Evolutionary conservation across 2,113 vertebrate genomes (phyloP), one percentile per base, ranked within the genome.

Genomic region (Ophthalmolycus amberensis): DNA sequence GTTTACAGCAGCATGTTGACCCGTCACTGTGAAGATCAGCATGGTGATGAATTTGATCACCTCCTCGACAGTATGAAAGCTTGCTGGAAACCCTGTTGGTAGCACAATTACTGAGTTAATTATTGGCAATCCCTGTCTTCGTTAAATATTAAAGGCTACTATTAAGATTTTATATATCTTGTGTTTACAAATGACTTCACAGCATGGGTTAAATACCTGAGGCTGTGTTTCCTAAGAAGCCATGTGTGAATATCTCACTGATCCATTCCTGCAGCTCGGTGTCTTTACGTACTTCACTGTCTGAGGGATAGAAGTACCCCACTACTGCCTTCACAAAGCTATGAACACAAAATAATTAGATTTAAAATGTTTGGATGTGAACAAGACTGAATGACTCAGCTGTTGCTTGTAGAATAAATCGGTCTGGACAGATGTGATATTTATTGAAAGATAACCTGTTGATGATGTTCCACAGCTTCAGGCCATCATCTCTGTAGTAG

Each of bases 251-350:
- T 91, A 92, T 96, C 76, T 97, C 96, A 40, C 80, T 77, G 70
- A 96, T 94, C 96, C 96, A 97, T 10, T 84, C 91, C 87, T 96
- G 96, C 52, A 96, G 83, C 86, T 97, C 96, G 0, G 70, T 68
- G 87, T 97, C 96, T 11, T 88, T 75, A 12, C 5, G n/a, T 10
- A 94, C 87, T 0, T 88, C 68, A 6, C 2, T 12, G 52, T 94
- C 92, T 50, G 81, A 82, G 4, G 75, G 71, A 59, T 94, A 95
- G 27, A 85, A 94, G 78, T 87, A 2, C 27, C 73, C 59, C 29
- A 94, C 64, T 4, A 93, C 50, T 12, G 32, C 84, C 5, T 66
- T 71, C 25, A 25, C 25, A 25, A 25, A 25, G 25, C 25, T 25
- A 25, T 25, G 25, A 25, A 25, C 25, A 25, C 25, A 25, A 25